A percentile compares a stretch with the other conserved stretches of the same genome.
phyloP scores from a whole-genome alignment of 2,113 vertebrate genomes.

The Oreochromis tanganicae region DNA sequence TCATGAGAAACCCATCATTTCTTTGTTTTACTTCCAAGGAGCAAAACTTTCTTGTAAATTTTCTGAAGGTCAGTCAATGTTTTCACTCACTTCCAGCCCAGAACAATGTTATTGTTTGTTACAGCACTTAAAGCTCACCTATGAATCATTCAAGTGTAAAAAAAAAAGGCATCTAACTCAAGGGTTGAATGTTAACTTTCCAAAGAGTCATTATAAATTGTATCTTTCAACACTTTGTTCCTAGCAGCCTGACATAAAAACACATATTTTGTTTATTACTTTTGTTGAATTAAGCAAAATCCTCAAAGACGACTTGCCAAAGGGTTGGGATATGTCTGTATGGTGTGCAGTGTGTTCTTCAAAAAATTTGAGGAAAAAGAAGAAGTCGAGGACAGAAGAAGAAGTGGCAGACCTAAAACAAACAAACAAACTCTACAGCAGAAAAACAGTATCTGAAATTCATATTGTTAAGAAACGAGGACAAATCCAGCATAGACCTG shows the following conservation, averaged over 20 bases:
- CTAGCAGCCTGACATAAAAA: neutral
- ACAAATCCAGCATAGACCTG: neutral
- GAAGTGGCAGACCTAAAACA: neutral
- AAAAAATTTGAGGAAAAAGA: neutral
- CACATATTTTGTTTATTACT: neutral
- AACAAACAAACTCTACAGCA: neutral
- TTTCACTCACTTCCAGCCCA: neutral
- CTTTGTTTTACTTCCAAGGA: neutral
- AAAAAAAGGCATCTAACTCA: neutral
- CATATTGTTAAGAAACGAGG: neutral
- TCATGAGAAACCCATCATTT: neutral
- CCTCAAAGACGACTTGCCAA: neutral
- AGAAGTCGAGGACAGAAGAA: neutral
- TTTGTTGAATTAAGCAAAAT: neutral
- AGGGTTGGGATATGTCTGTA: neutral
- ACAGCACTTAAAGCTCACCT: neutral
- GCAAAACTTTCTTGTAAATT: neutral
- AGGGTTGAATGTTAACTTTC: neutral
- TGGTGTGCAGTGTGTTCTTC: neutral
- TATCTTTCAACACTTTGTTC: neutral
- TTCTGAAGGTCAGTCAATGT: neutral
- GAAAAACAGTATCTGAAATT: neutral
- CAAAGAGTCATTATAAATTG: neutral
- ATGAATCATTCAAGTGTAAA: neutral
- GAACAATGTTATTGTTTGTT: neutral